Evolutionary conservation across 2,113 vertebrate genomes (phyloP), one percentile per base, ranked within the genome.

Genomic region (Syngnathus scovelli): DNA sequence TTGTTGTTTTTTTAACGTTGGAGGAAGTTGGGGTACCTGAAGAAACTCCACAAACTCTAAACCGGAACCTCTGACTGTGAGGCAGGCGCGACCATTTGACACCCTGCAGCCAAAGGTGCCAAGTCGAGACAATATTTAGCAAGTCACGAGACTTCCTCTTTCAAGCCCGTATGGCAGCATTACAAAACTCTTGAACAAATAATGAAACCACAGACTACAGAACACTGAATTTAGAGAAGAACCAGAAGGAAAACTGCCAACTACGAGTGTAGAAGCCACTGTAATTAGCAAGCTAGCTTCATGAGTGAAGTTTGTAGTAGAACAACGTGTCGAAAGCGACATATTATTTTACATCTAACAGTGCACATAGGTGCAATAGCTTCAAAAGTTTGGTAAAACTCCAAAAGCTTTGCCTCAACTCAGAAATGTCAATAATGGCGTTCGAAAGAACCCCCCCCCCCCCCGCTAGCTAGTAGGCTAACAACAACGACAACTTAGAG

Each of bases 241-340:
- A 10, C 19, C 5, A 41, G 4, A 38, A 43, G 38, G n/a, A 27
- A 16, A 27, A 27, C 41, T 23, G 15, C 55, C 27, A 58, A 36
- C 27, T 36, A 6, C 61, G 7, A 39, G 2, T 41, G 36, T n/a
- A 39, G 4, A 21, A 7, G 68, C 66, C 27, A 33, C 27, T 33
- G 27, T 78, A 83, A 71, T 69, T 73, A 70, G 21, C 56, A 64
- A 39, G 83, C 82, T 85, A 85, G 76, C 72, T 19, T 4, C 59
- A 64, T 11, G 5, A 68, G 18, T 1, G 69, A 77, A 81, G 71
- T 81, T 84, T 66, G 23, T n/a, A 39, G 55, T 59, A 56, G 36
- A 52, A 44, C 62, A 67, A 43, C 3, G 0, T 21, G 5, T 3
- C 51, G 63, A 27, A 23, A 56, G 15, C 6, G 46, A 19, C 60